Base-by-base conservation (phyloP, 2,888 invertebrate genomes). In the Zaprionus lineosus region DNA sequence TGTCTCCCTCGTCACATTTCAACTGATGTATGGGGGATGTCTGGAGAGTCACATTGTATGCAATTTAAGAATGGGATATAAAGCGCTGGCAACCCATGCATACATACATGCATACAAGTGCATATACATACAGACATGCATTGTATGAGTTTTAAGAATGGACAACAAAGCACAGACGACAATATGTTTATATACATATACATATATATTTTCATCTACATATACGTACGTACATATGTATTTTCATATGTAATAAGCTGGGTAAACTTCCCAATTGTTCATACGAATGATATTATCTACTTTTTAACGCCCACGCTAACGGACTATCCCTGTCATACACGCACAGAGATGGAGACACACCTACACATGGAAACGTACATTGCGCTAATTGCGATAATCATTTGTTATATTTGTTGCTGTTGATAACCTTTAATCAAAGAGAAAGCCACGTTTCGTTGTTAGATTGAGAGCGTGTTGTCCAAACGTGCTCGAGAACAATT, bases 301-400 rank as follows among this genome's bases (percentile, higher is more conserved):
- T 46, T 39, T 39, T 40, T 33, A 19, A 41, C 59, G 39, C 67
- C 67, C 31, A 62, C 70, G 44, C 33, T 15, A 9, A 36, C 29
- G 24, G 37, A 59, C 34, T 44, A 6, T 2, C 11, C 7, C 37
- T 12, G 8, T 16, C 19, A 9, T 16, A 43, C n/a, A 37, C 24
- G 24, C 31, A 26, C 21, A 21, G 21, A 21, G 3, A 21, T 21
- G 7, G 4, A 5, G 2, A 24, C 19, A 28, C 4, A 7, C 4
- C 28, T 16, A 14, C 18, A 12, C 14, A 18, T 46, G 18, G 28
- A 19, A 16, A 7, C 9, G 8, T 31, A 44, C 9, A 16, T 8
- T 31, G n/a, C 46, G 40, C 40, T 53, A 75, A 65, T 79, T 78
- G 62, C 37, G 84, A 76, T 83, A 83, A 83, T 71, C 50, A 47